A percentile compares a stretch with the other conserved stretches of the same genome.
Evolutionary conservation across 1,140 invertebrate species (phyloP).

Genomic region (Pentalonia nigronervosa): DNA sequence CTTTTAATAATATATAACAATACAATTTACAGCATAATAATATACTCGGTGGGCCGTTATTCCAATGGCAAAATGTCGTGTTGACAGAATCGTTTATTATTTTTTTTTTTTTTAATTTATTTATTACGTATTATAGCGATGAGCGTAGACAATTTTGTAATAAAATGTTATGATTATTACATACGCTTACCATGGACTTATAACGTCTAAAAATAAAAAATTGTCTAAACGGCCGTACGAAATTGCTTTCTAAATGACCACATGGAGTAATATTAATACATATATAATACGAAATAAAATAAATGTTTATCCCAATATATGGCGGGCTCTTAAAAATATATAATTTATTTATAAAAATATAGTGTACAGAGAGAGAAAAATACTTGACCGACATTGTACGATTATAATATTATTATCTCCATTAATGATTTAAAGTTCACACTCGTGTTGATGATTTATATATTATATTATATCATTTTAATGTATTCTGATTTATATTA

Average conservation of each 20-base stretch:
- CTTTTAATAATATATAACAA: not conserved
- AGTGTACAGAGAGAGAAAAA: not conserved
- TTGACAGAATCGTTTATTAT: not conserved
- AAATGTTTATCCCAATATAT: not conserved
- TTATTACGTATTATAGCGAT: not conserved
- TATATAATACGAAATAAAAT: conserved; percentile 6
- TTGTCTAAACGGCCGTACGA: not conserved
- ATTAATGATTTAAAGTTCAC: not conserved
- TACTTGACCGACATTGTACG: not conserved
- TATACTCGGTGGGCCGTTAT: not conserved
- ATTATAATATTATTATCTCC: not conserved
- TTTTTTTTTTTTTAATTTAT: not conserved
- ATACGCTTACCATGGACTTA: not conserved
- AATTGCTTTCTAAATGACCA: conserved; percentile 21
- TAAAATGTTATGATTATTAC: conserved; percentile 38
- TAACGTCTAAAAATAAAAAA: conserved; percentile 16
- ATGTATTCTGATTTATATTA: not conserved
- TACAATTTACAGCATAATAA: not conserved
- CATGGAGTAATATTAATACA: not conserved
- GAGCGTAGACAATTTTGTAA: conserved; percentile 15
- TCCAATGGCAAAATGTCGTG: not conserved
- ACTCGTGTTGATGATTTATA: not conserved
- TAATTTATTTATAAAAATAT: not conserved
- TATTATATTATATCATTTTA: not conserved
- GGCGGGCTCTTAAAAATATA: not conserved